Percentiles rank a stretch among this genome's conserved stretches.
These are phyloP conservation scores for Agapornis roseicollis DNA, from an alignment of 2,113 vertebrate genomes.

Conservation along the genomic window DNA sequence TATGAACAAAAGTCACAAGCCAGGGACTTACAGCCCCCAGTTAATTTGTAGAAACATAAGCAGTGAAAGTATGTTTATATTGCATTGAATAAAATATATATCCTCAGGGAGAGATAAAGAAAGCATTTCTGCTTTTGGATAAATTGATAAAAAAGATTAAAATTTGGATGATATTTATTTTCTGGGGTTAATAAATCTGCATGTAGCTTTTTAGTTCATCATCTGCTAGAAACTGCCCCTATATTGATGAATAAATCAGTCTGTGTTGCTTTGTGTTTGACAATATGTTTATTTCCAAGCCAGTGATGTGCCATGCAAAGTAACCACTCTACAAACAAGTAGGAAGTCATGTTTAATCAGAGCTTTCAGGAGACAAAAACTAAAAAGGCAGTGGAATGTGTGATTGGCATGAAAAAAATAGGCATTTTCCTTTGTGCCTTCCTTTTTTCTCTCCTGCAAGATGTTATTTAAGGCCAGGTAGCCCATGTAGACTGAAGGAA, in stretches of 20 bases:
- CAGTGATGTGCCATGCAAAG: background rate
- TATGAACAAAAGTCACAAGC: background rate
- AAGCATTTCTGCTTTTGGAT: background rate
- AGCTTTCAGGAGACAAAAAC: background rate
- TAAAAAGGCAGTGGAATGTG: background rate
- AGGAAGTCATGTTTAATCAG: constrained; percentile 6
- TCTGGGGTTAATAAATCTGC: background rate
- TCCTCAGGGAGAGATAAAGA: background rate
- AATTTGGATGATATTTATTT: background rate
- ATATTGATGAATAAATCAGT: background rate
- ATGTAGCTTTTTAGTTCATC: background rate
- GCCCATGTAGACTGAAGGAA: background rate
- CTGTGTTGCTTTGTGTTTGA: constrained; percentile 7
- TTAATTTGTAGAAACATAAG: background rate
- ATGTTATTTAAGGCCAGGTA: background rate
- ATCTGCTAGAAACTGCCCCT: background rate
- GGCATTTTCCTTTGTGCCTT: background rate
- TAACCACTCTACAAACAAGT: background rate
- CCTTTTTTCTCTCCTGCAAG: background rate
- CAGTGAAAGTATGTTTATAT: background rate
- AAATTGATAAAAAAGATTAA: background rate
- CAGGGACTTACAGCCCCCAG: background rate
- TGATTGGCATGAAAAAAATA: background rate
- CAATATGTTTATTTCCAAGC: constrained; percentile 3
- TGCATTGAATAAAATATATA: background rate